Percentiles rank a stretch among this genome's conserved stretches.
Evolutionary conservation across 2,797 vertebrate species (phyloP).

Genomic region (Rhodeus uyekii): DNA sequence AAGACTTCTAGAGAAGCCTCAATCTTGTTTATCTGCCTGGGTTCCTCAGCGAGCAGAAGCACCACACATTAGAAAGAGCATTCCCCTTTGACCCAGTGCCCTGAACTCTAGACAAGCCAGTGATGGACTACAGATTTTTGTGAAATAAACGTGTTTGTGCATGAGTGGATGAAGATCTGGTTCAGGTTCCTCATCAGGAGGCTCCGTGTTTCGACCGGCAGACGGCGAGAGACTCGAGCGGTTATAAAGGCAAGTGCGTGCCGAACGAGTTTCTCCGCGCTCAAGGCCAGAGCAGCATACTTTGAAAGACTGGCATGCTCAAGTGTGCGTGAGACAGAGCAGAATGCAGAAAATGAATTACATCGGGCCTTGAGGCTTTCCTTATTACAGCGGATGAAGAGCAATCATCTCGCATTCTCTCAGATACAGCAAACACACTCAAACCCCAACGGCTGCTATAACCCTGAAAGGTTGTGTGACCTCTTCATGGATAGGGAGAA

Average conservation of each 20-base stretch:
- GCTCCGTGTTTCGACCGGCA: too few species aligned
- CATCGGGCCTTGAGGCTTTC: too few species aligned
- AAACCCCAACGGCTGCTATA: background rate
- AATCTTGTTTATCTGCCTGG: slow-evolving; percentile 39
- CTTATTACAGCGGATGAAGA: background rate
- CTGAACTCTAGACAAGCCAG: background rate
- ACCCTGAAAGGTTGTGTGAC: background rate
- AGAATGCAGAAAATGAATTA: too few species aligned
- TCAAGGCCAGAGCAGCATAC: too few species aligned
- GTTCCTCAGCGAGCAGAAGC: slow-evolving; percentile 38
- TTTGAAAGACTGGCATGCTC: too few species aligned
- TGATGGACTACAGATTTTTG: background rate
- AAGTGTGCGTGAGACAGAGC: too few species aligned
- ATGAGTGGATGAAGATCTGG: background rate
- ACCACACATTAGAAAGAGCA: background rate
- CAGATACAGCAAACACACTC: background rate
- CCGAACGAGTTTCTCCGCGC: too few species aligned
- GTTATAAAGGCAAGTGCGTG: too few species aligned
- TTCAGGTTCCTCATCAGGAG: too few species aligned
- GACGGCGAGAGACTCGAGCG: too few species aligned
- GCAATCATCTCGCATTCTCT: too few species aligned
- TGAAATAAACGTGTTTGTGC: background rate
- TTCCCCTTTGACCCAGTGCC: background rate
- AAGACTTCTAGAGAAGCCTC: background rate
- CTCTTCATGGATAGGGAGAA: background rate